A percentile compares a stretch with the other conserved stretches of the same genome.
phyloP scores from a whole-genome alignment of 2,888 invertebrate genomes.

The Volucella inflata region DNA sequence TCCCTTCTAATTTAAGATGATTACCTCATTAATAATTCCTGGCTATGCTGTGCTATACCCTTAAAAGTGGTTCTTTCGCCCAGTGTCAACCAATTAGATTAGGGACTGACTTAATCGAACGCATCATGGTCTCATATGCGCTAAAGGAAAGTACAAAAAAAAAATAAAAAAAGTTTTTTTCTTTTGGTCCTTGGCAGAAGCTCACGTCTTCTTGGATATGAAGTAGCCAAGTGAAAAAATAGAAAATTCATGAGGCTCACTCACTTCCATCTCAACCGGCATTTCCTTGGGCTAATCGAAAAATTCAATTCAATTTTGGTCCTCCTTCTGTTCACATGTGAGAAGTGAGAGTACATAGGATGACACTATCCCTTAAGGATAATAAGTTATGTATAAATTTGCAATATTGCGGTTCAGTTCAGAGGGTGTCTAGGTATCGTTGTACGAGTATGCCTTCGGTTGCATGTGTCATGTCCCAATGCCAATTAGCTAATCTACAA shows the following conservation, averaged over 20 bases:
- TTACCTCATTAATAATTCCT: conserved; percentile 52
- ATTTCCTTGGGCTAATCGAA: conserved; percentile 58
- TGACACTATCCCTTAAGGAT: conserved; percentile 42
- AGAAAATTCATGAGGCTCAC: conserved; percentile 55
- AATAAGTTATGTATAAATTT: conserved; percentile 58
- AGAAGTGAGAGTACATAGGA: not conserved
- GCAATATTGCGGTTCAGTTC: conserved; percentile 32
- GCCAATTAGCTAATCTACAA: conserved; percentile 72
- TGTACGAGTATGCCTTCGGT: conserved; percentile 10
- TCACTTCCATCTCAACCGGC: conserved; percentile 10
- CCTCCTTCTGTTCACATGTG: conserved; percentile 6
- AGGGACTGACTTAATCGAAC: conserved; percentile 11
- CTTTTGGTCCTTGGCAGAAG: not conserved
- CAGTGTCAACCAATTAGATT: conserved; percentile 32
- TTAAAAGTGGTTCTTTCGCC: conserved; percentile 20
- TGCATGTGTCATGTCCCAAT: conserved; percentile 66
- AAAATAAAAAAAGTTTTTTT: not conserved
- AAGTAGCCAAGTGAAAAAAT: conserved; percentile 27
- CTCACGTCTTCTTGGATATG: conserved; percentile 2
- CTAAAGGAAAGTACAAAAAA: not conserved
- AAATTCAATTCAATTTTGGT: conserved; percentile 70
- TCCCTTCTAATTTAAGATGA: conserved; percentile 19
- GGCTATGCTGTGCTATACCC: not conserved
- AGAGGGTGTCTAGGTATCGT: conserved; percentile 9
- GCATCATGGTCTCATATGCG: conserved; percentile 3